A percentile compares a stretch with the other conserved stretches of the same genome.
Evolutionary conservation across 2,113 vertebrate genomes (phyloP).

Genomic region (Cephalopterus ornatus): DNA sequence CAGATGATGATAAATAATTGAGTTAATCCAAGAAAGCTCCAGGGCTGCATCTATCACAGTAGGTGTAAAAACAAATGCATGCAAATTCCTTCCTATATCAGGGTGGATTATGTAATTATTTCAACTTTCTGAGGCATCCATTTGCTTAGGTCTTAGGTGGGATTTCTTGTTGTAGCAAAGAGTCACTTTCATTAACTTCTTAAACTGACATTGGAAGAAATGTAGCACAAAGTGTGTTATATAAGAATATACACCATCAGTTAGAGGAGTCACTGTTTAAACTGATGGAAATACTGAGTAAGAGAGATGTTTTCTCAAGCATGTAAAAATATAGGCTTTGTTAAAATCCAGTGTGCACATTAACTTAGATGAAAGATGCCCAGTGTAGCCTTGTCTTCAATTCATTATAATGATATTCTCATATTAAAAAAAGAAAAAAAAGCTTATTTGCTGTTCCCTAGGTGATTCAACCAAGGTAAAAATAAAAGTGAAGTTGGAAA

Average conservation of each 20-base stretch:
- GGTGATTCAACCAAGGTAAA: background rate
- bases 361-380: background rate
- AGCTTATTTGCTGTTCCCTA: background rate
- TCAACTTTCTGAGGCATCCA: background rate
- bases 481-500: background rate
- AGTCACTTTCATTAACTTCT: background rate
- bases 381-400: background rate
- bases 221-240: background rate
- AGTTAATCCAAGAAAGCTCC: slow-evolving; percentile 2
- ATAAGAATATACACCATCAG: background rate
- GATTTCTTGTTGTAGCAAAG: background rate
- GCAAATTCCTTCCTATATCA: background rate
- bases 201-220: background rate
- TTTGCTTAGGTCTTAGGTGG: background rate
- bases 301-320: background rate
- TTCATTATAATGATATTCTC: background rate
- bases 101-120: background rate
- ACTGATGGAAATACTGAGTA: background rate
- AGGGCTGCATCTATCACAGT: background rate
- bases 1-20: background rate
- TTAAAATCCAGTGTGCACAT: background rate
- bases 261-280: background rate
- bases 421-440: background rate
- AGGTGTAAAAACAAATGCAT: background rate
- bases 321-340: background rate